Evolutionary conservation across 2,888 invertebrate genomes (phyloP).

Genomic region (Formica aserva): DNA sequence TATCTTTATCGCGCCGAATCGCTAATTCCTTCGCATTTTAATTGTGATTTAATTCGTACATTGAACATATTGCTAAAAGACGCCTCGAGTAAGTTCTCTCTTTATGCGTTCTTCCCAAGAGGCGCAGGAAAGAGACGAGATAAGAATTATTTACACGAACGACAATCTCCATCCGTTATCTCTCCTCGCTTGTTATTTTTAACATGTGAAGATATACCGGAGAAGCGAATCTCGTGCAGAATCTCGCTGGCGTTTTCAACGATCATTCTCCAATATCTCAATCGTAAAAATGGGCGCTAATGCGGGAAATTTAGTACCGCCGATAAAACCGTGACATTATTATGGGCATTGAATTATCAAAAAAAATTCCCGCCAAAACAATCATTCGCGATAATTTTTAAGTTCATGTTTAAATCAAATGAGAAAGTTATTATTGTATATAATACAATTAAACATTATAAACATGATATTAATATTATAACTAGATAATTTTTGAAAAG

Average conservation of each 20-base stretch:
- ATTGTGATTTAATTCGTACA: slow-evolving; percentile 24
- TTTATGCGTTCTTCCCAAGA: neutral
- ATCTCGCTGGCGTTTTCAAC: slow-evolving; percentile 6
- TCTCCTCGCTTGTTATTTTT: slow-evolving; percentile 58
- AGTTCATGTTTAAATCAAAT: neutral
- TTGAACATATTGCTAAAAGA: slow-evolving; percentile 3
- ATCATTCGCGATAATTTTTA: neutral
- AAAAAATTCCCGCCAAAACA: neutral
- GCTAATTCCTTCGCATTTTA: neutral
- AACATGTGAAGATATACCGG: slow-evolving; percentile 61
- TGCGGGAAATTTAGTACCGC: slow-evolving; percentile 2
- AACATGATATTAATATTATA: neutral
- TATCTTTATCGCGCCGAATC: neutral
- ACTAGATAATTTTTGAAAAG: neutral
- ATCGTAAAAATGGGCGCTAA: slow-evolving; percentile 9
- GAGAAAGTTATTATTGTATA: neutral
- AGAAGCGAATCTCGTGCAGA: slow-evolving; percentile 10
- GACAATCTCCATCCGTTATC: slow-evolving; percentile 62
- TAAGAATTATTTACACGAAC: slow-evolving; percentile 66
- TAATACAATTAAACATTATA: neutral
- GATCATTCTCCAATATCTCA: neutral
- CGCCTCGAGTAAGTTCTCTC: neutral
- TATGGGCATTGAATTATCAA: slow-evolving; percentile 8
- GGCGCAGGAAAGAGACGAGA: slow-evolving; percentile 57
- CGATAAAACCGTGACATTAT: slow-evolving; percentile 27